A percentile compares a stretch with the other conserved stretches of the same genome.
Evolutionary conservation across 2,888 invertebrate genomes (phyloP).

Genomic region (Lomographa bimaculata): DNA sequence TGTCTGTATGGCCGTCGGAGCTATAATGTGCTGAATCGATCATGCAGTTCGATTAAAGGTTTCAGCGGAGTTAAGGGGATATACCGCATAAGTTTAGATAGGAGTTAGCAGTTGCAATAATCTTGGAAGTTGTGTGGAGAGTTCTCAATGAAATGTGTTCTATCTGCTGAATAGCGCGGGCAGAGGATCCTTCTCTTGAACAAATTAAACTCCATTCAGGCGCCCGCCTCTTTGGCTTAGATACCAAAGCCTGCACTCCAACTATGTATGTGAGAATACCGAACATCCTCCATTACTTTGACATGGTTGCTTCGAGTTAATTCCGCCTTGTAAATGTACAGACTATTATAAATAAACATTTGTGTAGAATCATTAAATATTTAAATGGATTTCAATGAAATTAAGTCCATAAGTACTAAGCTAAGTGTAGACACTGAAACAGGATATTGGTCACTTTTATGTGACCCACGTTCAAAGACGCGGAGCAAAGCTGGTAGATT

Average conservation of each 20-base stretch:
- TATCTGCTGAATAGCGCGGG: constrained; percentile 44
- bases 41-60: constrained; percentile 28
- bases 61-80: constrained; percentile 34
- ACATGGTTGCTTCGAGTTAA: no score
- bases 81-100: constrained; percentile 39
- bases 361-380: no score
- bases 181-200: constrained; percentile 37
- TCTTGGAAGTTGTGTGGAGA: constrained; percentile 43
- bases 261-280: constrained; percentile 1
- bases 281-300: no score
- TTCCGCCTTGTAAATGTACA: no score
- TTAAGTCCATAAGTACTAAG: no score
- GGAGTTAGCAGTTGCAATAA: constrained; percentile 37
- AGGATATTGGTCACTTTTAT: no score
- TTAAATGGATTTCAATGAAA: no score
- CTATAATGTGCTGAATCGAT: constrained; percentile 24
- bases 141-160: constrained; percentile 45
- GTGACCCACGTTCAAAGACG: no score
- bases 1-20: constrained; percentile 14
- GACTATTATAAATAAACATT: no score
- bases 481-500: no score
- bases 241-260: constrained; percentile 23
- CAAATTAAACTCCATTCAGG: constrained; percentile 57
- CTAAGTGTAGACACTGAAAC: no score
- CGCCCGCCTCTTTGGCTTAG: constrained; percentile 35